A percentile compares a stretch with the other conserved stretches of the same genome.
These are phyloP conservation scores for Pseudomugil gertrudae DNA, from an alignment of 2,797 vertebrate species.

Conservation along the genomic window DNA sequence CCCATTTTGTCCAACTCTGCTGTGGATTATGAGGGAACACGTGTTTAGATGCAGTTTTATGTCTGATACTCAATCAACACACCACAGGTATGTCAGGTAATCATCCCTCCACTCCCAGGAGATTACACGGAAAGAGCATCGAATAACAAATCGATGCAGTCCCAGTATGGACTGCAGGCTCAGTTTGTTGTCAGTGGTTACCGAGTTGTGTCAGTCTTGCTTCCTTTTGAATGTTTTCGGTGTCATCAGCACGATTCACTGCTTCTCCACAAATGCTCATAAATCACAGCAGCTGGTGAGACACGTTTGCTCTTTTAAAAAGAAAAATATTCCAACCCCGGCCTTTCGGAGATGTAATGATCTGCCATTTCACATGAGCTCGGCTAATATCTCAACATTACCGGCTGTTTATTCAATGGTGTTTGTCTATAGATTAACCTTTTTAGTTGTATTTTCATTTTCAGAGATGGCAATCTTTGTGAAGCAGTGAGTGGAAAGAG, in stretches of 20 bases:
- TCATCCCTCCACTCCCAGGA: slow-evolving; percentile 14
- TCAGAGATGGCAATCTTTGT: slow-evolving; percentile 58
- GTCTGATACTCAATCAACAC: slow-evolving; percentile 9
- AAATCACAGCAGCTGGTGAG: slow-evolving; percentile 67
- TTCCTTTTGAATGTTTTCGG: slow-evolving; percentile 36
- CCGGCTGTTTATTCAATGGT: slow-evolving; percentile 69
- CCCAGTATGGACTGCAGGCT: background rate
- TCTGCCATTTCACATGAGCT: slow-evolving; percentile 67
- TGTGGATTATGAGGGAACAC: background rate
- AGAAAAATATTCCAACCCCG: slow-evolving; percentile 78
- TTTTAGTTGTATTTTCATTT: slow-evolving; percentile 70
- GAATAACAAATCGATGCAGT: background rate
- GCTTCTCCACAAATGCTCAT: slow-evolving; percentile 48
- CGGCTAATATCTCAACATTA: slow-evolving; percentile 47
- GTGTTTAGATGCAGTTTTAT: slow-evolving; percentile 12
- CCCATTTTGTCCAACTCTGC: background rate
- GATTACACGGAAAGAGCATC: background rate
- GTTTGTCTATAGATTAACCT: slow-evolving; percentile 82
- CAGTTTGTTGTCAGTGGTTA: slow-evolving; percentile 15
- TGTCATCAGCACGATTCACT: slow-evolving; percentile 35
- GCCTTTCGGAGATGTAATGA: slow-evolving; percentile 78
- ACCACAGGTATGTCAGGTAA: slow-evolving; percentile 18
- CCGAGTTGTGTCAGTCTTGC: slow-evolving; percentile 23
- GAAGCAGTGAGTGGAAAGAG: slow-evolving; percentile 59
- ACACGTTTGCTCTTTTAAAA: slow-evolving; percentile 79